phyloP scores from a whole-genome alignment of 2,113 vertebrate genomes.

The Ornithorhynchus anatinus region DNA sequence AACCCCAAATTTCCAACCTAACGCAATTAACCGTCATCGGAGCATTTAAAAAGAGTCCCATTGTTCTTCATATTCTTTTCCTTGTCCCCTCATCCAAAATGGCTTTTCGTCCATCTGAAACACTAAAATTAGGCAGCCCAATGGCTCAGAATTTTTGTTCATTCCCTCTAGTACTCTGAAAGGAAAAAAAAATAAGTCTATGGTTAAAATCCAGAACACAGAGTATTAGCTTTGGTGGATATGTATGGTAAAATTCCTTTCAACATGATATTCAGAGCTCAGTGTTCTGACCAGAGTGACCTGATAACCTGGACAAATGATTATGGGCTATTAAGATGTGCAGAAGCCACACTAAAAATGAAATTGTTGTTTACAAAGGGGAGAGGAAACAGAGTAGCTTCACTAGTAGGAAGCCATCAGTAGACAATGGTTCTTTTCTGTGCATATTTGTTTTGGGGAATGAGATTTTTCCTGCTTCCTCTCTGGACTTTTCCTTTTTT shows the following conservation, averaged over 20 bases:
- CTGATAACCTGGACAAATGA: not conserved
- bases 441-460: too few species aligned
- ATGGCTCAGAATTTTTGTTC: slow-evolving; percentile 63
- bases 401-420: not conserved
- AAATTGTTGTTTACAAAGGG: not conserved
- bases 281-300: not conserved
- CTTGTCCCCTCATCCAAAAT: slow-evolving; percentile 3
- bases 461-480: too few species aligned
- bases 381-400: not conserved
- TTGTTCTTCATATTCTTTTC: slow-evolving; percentile 16
- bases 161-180: slow-evolving; percentile 56
- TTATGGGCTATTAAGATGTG: slow-evolving; percentile 26
- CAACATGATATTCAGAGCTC: slow-evolving; percentile 6
- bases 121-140: slow-evolving; percentile 69
- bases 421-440: too few species aligned
- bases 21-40: not conserved
- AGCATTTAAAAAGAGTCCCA: not conserved
- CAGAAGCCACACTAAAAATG: not conserved
- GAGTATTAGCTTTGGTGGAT: slow-evolving; percentile 49
- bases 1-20: slow-evolving; percentile 1
- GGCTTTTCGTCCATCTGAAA: slow-evolving; percentile 42
- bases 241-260: slow-evolving; percentile 28
- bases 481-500: too few species aligned
- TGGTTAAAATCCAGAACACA: slow-evolving; percentile 32
- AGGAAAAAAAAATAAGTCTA: slow-evolving; percentile 36